A percentile compares a stretch with the other conserved stretches of the same genome.
These are phyloP conservation scores for Campylorhamphus procurvoides DNA, from an alignment of 2,113 vertebrate genomes.

Conservation along the genomic window DNA sequence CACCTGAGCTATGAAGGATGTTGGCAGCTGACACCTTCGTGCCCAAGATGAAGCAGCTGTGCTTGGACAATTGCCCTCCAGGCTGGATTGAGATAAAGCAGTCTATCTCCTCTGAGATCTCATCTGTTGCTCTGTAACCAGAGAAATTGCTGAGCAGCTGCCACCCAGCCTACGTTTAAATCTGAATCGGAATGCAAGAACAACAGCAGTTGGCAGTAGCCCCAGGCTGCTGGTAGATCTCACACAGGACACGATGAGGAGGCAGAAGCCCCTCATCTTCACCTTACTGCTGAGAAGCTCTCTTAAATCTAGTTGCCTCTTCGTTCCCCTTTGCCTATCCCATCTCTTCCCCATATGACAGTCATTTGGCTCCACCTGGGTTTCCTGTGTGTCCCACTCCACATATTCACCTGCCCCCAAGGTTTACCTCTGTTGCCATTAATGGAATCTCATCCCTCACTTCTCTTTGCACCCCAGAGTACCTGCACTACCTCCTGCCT, in stretches of 20 bases:
- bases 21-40: neutral
- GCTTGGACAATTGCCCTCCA: neutral
- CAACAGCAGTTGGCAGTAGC: neutral
- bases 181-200: neutral
- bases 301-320: neutral
- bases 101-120: neutral
- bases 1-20: neutral
- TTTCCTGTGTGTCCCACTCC: neutral
- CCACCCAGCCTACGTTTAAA: neutral
- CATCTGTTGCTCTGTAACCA: neutral
- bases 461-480: neutral
- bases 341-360: neutral
- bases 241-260: neutral
- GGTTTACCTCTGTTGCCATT: neutral
- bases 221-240: neutral
- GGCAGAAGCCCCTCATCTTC: neutral
- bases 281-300: neutral
- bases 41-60: neutral
- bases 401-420: rapidly evolving
- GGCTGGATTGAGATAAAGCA: neutral
- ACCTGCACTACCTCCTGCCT: neutral
- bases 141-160: neutral
- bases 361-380: neutral
- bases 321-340: neutral
- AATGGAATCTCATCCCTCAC: neutral